Evolutionary conservation across 2,113 vertebrate genomes (phyloP).

Genomic region (Pituophis catenifer): DNA sequence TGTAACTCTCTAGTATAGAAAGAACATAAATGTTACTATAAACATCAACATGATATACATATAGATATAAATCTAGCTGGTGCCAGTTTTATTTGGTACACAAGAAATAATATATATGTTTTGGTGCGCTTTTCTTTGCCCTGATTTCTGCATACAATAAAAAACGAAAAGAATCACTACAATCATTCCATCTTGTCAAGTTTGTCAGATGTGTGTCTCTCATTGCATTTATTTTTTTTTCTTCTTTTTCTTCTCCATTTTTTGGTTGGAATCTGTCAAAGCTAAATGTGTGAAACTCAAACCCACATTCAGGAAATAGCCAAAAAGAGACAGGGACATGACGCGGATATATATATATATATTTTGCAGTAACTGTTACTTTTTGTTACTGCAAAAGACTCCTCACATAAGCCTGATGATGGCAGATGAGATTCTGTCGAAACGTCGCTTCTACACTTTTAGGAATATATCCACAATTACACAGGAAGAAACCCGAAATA

Average conservation of each 20-base stretch:
- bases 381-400: too few species aligned
- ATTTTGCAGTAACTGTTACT: too few species aligned
- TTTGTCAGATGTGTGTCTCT: background rate
- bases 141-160: background rate
- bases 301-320: background rate
- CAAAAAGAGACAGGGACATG: background rate
- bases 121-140: background rate
- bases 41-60: background rate
- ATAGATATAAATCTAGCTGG: background rate
- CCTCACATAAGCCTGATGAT: too few species aligned
- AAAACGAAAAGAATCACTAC: background rate
- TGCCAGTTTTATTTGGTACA: background rate
- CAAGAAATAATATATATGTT: background rate
- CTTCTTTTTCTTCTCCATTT: background rate
- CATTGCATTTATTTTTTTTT: constrained; percentile 6
- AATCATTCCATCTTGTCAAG: background rate
- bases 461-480: too few species aligned
- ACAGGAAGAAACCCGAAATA: too few species aligned
- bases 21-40: background rate
- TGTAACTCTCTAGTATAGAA: background rate
- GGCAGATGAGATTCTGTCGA: too few species aligned
- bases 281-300: background rate
- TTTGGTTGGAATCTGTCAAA: background rate
- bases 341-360: background rate
- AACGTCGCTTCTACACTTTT: too few species aligned